Evolutionary conservation across 2,113 vertebrate genomes (phyloP), one percentile per base, ranked within the genome.

Genomic region (Podarcis raffonei): DNA sequence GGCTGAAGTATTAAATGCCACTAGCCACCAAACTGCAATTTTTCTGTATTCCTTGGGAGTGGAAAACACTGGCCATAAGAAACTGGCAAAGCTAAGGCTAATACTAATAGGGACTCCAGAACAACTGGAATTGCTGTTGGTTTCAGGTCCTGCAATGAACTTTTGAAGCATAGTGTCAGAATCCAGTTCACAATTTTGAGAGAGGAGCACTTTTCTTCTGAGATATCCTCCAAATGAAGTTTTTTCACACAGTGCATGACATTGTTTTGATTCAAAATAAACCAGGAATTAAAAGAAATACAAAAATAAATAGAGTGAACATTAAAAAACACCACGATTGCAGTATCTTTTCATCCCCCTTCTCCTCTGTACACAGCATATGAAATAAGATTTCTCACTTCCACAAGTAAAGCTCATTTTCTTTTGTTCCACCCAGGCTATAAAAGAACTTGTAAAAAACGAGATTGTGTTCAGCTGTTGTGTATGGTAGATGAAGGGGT

Each of bases 371-470:
- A 85, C n/a, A 25, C 57, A 85, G 72, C 59, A 35, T 77, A 75
- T 85, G 84, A 85, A 85, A 65, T 85, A 85, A 77, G 72, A 77
- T 85, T 85, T 85, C 57, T 85, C 72, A 85, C 53, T 76, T 85
- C 53, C 57, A 77, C 23, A 76, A 76, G 57, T 76, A 85, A 86
- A 86, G 59, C 74, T 86, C 37, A 23, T 77, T 77, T 77, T 77
- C 74, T 77, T 86, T 86, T 86, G 84, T 86, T 86, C 59, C 75
- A 77, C 27, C 8, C 59, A 42, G 35, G 57, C 74, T 86, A 57
- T 42, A 66, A 77, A 86, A 86, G 59, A 77, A 66, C 53, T 77
- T 77, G 53, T 86, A 66, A 75, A 85, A 77, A 81, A 25, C 42
- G 59, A 86, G 74, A 77, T 77, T 77, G 72, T 66, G 59, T 65